phyloP scores from a whole-genome alignment of 1,140 invertebrate species.

The Leguminivora glycinivorella region DNA sequence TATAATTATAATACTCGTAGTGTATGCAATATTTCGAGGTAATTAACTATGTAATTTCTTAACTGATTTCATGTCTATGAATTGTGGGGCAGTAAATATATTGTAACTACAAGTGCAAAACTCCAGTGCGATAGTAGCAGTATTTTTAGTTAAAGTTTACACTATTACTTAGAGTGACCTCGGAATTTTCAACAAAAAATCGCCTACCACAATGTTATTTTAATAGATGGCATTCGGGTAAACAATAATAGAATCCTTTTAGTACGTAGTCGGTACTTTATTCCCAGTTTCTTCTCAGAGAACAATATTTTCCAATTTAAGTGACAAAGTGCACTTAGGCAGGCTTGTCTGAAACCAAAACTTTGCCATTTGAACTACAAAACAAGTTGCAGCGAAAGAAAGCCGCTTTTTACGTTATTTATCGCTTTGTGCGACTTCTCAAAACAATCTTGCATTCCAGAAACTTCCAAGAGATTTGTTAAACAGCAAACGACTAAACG shows the following conservation, averaged over 20 bases:
- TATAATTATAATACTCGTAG: too few species aligned
- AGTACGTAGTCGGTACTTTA: slow-evolving; percentile 49
- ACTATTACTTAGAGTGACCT: too few species aligned
- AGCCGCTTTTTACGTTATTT: slow-evolving; percentile 43
- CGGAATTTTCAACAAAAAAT: background rate
- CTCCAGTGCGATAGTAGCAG: too few species aligned
- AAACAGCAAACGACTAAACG: too few species aligned
- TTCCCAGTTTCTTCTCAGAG: slow-evolving; percentile 50
- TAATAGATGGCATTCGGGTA: slow-evolving; percentile 21
- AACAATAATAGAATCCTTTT: slow-evolving; percentile 47
- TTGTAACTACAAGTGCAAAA: too few species aligned
- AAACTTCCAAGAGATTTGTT: slow-evolving; percentile 18
- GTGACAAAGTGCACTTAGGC: slow-evolving; percentile 77
- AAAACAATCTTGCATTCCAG: slow-evolving; percentile 10
- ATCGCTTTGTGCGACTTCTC: slow-evolving; percentile 35
- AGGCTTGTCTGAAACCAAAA: slow-evolving; percentile 73
- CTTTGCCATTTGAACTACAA: slow-evolving; percentile 71
- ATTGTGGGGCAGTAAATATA: too few species aligned
- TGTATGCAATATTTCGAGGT: too few species aligned
- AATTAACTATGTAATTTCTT: too few species aligned
- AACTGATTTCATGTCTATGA: too few species aligned
- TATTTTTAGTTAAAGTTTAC: too few species aligned
- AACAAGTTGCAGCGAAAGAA: slow-evolving; percentile 49
- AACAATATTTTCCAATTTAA: slow-evolving; percentile 77
- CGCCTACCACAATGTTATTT: slow-evolving; percentile 6